Percentiles rank a stretch among this genome's conserved stretches.
Evolutionary conservation across 2,113 vertebrate genomes (phyloP).

Genomic region (Aegotheles bennettii): DNA sequence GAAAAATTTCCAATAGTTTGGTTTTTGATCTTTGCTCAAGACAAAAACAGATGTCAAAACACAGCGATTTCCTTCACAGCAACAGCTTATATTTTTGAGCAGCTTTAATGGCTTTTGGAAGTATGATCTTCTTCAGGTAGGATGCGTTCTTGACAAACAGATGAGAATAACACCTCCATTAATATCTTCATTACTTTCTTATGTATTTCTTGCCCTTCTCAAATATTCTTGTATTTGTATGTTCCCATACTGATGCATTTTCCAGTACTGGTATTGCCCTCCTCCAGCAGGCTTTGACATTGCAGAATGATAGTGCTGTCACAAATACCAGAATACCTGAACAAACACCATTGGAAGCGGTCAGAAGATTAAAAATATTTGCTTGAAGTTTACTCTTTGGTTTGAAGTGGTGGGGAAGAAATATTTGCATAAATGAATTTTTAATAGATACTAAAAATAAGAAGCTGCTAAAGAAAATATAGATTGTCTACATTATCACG

Average conservation of each 20-base stretch:
- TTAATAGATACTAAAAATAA: conserved; percentile 37
- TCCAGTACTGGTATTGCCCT: neutral
- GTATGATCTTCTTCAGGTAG: neutral
- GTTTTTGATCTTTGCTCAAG: neutral
- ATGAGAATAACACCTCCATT: neutral
- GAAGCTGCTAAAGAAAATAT: neutral
- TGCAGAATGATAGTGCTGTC: neutral
- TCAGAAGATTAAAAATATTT: neutral
- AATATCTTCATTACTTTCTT: neutral
- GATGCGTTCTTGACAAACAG: neutral
- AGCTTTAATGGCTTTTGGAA: neutral
- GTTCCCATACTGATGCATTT: neutral
- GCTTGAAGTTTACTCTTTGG: conserved; percentile 5
- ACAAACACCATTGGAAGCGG: neutral
- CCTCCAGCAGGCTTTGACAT: neutral
- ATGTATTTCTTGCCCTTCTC: neutral
- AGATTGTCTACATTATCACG: conserved; percentile 11
- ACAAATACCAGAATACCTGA: neutral
- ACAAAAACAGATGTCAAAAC: neutral
- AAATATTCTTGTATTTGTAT: neutral
- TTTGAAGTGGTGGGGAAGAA: neutral
- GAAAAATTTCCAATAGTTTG: neutral
- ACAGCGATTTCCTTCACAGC: neutral
- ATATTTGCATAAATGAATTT: conserved; percentile 38
- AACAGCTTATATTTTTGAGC: neutral